These are phyloP conservation scores for Camponotus vicinus DNA, from an alignment of 1,140 invertebrate genomes.

Conservation along the genomic window DNA sequence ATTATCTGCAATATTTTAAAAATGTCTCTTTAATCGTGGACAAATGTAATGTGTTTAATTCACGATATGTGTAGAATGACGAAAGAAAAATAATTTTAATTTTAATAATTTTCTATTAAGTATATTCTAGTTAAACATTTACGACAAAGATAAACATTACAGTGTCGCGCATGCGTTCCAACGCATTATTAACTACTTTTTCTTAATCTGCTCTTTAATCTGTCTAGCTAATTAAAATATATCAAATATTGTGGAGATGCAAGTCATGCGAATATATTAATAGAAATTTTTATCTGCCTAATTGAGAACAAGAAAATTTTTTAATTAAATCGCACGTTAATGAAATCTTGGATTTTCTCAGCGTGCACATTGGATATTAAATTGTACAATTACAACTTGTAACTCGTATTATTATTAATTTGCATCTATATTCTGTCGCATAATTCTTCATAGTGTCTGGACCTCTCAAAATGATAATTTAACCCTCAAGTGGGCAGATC, in stretches of 20 bases:
- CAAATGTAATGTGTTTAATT: slow-evolving; percentile 1
- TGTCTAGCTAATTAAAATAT: slow-evolving; percentile 34
- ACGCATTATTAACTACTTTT: slow-evolving; percentile 24
- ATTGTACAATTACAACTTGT: slow-evolving; percentile 55
- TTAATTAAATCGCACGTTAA: slow-evolving; percentile 56
- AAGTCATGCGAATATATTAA: slow-evolving; percentile 53
- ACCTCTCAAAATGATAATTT: slow-evolving; percentile 66
- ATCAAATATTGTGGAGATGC: slow-evolving; percentile 12
- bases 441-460: slow-evolving; percentile 4
- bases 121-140: not conserved
- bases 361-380: slow-evolving; percentile 24
- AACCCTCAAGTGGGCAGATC: slow-evolving; percentile 22
- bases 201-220: no score
- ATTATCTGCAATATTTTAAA: not conserved
- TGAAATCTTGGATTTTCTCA: slow-evolving; percentile 13
- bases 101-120: not conserved
- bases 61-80: not conserved
- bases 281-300: slow-evolving; percentile 36
- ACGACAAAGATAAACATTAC: not conserved
- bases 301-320: slow-evolving; percentile 25
- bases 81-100: not conserved
- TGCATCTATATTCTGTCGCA: slow-evolving; percentile 1
- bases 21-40: not conserved
- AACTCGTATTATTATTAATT: slow-evolving; percentile 41
- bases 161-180: no score